phyloP scores from a whole-genome alignment of 2,888 invertebrate species.

The Caenorhabditis imperialis region DNA sequence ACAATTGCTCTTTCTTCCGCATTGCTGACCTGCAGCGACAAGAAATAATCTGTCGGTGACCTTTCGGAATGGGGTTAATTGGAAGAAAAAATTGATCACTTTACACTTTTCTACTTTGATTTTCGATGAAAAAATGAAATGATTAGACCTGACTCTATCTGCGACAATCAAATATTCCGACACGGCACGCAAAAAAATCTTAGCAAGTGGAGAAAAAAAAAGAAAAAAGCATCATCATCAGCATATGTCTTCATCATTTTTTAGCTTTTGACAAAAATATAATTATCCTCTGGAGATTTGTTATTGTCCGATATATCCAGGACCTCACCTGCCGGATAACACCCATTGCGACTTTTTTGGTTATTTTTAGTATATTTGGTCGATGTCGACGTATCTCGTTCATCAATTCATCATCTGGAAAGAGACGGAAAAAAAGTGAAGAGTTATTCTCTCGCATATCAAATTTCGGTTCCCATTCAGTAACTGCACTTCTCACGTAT shows the following conservation, averaged over 20 bases:
- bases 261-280: constrained; percentile 9
- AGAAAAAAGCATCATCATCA: constrained; percentile 22
- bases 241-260: constrained; percentile 14
- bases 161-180: constrained; percentile 26
- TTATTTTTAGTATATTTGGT: neutral
- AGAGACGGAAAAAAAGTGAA: constrained; percentile 24
- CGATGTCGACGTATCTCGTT: too few species aligned
- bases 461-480: constrained; percentile 49
- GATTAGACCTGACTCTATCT: constrained; percentile 1
- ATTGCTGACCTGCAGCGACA: constrained; percentile 12
- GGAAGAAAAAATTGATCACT: neutral
- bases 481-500: constrained; percentile 44
- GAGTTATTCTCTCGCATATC: constrained; percentile 55
- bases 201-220: constrained; percentile 1
- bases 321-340: constrained; percentile 24
- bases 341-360: constrained; percentile 24
- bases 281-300: constrained; percentile 22
- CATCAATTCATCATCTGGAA: constrained; percentile 33
- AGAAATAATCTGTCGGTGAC: neutral
- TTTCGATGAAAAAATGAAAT: neutral
- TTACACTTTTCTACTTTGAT: constrained; percentile 11
- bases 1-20: constrained; percentile 23
- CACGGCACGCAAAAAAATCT: constrained; percentile 26
- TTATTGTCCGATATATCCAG: constrained; percentile 14
- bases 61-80: constrained; percentile 12